Evolutionary conservation across 2,113 vertebrate genomes (phyloP).

Genomic region (Scartelaos histophorus): DNA sequence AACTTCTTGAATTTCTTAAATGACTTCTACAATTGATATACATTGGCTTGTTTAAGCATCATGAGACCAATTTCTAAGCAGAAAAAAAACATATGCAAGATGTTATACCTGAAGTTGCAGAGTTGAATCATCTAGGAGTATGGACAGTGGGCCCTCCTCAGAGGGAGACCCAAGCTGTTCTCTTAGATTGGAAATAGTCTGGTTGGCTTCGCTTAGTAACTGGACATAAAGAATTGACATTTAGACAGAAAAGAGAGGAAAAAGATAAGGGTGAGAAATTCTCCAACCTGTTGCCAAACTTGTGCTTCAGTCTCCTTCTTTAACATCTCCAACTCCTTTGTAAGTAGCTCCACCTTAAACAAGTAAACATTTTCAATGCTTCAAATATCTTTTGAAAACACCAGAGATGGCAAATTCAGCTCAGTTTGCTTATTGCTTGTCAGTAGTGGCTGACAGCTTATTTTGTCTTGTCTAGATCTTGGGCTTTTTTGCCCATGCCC

Average conservation of each 20-base stretch:
- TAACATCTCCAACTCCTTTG: constrained; percentile 21
- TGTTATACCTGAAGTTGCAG: constrained; percentile 58
- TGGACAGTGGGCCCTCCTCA: background rate
- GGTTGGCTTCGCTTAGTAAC: constrained; percentile 44
- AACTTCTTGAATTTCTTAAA: constrained; percentile 52
- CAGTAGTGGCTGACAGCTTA: no score
- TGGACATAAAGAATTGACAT: constrained; percentile 12
- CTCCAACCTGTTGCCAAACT: constrained; percentile 27
- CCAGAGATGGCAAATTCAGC: no score
- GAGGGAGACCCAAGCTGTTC: constrained; percentile 36
- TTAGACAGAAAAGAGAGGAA: background rate
- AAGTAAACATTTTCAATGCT: background rate
- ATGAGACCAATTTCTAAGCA: background rate
- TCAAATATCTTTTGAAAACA: no score
- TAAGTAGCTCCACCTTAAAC: constrained; percentile 35
- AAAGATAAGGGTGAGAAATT: background rate
- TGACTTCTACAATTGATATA: constrained; percentile 40
- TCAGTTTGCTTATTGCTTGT: no score
- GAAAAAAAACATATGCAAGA: background rate
- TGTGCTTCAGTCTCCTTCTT: constrained; percentile 10
- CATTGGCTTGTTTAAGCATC: background rate
- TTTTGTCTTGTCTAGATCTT: no score
- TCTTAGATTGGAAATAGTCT: constrained; percentile 23
- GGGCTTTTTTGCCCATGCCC: no score
- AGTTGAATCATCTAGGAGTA: constrained; percentile 39